Conservation (phyloP, 2,888 invertebrate species). For the Nymphalis urticae region DNA sequence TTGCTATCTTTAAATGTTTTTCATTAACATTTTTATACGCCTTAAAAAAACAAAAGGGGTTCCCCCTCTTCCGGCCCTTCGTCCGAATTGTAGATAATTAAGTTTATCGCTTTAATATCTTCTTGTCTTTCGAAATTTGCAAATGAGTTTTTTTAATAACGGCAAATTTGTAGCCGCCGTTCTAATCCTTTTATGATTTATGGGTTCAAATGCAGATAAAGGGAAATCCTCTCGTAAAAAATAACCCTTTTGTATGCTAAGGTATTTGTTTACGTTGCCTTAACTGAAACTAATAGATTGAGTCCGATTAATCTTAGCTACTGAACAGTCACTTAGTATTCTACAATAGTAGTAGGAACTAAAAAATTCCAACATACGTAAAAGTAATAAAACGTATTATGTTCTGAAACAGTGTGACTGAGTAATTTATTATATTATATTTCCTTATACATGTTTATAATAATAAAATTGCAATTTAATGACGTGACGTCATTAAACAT, state of each 20-base stretch:
- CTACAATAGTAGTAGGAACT: too few species aligned
- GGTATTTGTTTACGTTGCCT: constrained; percentile 7
- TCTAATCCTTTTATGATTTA: constrained; percentile 76
- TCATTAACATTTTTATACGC: constrained; percentile 68
- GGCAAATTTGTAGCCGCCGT: constrained; percentile 70
- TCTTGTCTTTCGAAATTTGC: constrained; percentile 79
- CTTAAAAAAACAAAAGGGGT: constrained; percentile 58
- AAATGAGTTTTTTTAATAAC: constrained; percentile 81
- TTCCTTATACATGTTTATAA: too few species aligned
- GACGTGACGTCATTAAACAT: too few species aligned
- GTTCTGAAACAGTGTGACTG: too few species aligned
- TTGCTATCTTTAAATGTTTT: constrained; percentile 30
- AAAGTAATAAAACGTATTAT: too few species aligned
- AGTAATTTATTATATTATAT: too few species aligned
- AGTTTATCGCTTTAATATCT: constrained; percentile 78
- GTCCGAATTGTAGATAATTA: constrained; percentile 71
- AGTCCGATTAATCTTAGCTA: too few species aligned
- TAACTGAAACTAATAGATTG: neutral
- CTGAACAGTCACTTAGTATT: too few species aligned
- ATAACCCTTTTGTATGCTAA: neutral
- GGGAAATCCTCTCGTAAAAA: constrained; percentile 5
- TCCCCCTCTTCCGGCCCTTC: constrained; percentile 53
- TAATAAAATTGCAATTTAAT: too few species aligned
- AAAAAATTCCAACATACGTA: too few species aligned
- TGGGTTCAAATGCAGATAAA: constrained; percentile 40